Conservation (phyloP, 2,797 vertebrate genomes). For the Danio albolineatus region DNA sequence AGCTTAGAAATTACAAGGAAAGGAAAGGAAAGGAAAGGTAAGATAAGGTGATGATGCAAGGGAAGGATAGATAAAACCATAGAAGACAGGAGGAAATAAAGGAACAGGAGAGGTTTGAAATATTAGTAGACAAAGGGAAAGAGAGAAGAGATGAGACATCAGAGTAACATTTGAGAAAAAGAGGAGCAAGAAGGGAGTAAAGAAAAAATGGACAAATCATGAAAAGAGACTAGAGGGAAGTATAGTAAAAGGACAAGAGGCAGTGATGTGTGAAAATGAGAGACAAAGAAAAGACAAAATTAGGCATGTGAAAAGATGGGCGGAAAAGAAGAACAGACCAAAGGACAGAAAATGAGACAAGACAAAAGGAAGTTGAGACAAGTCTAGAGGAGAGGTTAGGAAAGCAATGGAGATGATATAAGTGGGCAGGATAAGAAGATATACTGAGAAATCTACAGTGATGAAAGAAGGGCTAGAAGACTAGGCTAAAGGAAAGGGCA, state of each 20-base stretch:
- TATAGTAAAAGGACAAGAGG: no score
- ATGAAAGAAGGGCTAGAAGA: not conserved
- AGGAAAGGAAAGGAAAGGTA: not conserved
- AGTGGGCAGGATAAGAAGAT: not conserved
- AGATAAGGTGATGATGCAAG: not conserved
- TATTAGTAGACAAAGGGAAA: no score
- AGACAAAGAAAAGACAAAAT: no score
- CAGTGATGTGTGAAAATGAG: no score
- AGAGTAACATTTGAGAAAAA: no score
- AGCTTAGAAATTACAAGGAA: not conserved
- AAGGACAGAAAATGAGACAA: not conserved
- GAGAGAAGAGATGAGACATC: no score
- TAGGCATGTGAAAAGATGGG: no score
- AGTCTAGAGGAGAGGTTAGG: not conserved
- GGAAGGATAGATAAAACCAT: not conserved
- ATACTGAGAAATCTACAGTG: no score
- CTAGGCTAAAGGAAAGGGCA: not conserved
- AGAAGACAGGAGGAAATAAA: not conserved
- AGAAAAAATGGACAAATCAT: no score
- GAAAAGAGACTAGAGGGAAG: no score
- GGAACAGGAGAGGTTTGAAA: not conserved
- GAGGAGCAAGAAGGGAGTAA: no score
- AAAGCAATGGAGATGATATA: not conserved
- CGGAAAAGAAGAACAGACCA: no score
- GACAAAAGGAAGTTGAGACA: not conserved